These are phyloP conservation scores for Heteromurus nitidus DNA, from an alignment of 2,888 invertebrate genomes.

Conservation along the genomic window DNA sequence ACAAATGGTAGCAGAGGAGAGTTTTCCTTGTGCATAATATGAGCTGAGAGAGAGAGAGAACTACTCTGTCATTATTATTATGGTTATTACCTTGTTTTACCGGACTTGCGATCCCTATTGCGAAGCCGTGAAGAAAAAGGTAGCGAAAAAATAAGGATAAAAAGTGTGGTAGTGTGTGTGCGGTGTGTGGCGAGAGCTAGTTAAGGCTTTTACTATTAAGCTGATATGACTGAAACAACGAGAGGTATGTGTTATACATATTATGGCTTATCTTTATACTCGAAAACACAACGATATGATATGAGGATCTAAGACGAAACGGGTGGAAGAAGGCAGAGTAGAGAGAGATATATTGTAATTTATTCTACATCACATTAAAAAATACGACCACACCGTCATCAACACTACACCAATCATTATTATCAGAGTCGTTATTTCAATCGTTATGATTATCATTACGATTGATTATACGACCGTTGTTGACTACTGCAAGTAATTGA, in stretches of 20 bases:
- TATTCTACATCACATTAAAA: conserved; percentile 19
- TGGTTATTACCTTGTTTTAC: conserved; percentile 59
- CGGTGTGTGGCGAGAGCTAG: background rate
- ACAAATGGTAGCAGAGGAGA: conserved; percentile 15
- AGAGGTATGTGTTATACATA: no score
- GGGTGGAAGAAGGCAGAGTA: no score
- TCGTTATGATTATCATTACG: conserved; percentile 48
- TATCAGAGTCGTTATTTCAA: conserved; percentile 47
- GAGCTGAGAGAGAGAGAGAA: no score
- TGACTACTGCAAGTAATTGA: background rate
- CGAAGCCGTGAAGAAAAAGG: background rate
- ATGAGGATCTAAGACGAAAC: no score
- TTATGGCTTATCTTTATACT: no score
- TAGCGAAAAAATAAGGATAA: background rate
- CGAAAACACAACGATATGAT: no score
- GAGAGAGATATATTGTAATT: background rate
- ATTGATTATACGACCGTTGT: conserved; percentile 42
- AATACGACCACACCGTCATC: conserved; percentile 25
- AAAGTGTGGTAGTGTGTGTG: background rate
- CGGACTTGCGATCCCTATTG: conserved; percentile 37
- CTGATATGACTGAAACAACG: no score
- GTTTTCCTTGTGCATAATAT: background rate
- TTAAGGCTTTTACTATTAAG: conserved; percentile 2
- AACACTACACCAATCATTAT: conserved; percentile 48
- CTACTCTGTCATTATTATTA: conserved; percentile 63